Base-by-base conservation (phyloP, 2,888 invertebrate genomes). In the Monoplex corrugatus region DNA sequence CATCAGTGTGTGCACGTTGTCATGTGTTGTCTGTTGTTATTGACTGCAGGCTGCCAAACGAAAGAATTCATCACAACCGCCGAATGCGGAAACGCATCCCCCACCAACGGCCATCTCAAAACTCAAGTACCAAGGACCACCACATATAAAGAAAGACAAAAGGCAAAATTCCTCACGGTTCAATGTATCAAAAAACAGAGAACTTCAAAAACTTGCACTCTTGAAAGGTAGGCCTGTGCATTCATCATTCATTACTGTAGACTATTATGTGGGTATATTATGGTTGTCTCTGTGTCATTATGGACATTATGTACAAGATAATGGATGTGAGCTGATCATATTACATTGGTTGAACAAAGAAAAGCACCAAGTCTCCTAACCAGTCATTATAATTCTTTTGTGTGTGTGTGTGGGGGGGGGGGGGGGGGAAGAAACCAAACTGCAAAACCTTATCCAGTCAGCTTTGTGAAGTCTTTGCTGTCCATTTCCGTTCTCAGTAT, bases 141-240 rank as follows among this genome's bases (percentile, higher is more conserved):
- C 97, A 87, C 97, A 98, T 91, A 97, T 97, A 93, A 97, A 98
- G 96, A 98, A 98, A 96, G 98, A 98, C 93, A 98, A 98, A 95
- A 97, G 98, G 90, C 98, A 98, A 95, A 98, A 98, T 96, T 99
- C 99, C 95, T 98, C 98, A 94, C 97, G 98, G 93, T 99, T 99
- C 96, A 99, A 98, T 97, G 97, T 98, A 93, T 98, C 98, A 93
- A 98, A 98, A 96, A 98, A 98, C 96, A 97, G 98, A 95, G 99
- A 99, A 97, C 97, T 99, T 93, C 98, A 98, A 95, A 98, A 98
- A 96, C 97, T 99, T 93, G 98, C 99, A 85, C 97, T 97, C 78
- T 97, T 99, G 87, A 98, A 98, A 97, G 99, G 99, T 99, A 96
- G 97, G 78, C 32, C 23, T 57, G 57, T 23, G 28, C 19, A 50